A percentile compares a stretch with the other conserved stretches of the same genome.
These are phyloP conservation scores for Decapterus maruadsi DNA, from an alignment of 2,797 vertebrate species.

Conservation along the genomic window DNA sequence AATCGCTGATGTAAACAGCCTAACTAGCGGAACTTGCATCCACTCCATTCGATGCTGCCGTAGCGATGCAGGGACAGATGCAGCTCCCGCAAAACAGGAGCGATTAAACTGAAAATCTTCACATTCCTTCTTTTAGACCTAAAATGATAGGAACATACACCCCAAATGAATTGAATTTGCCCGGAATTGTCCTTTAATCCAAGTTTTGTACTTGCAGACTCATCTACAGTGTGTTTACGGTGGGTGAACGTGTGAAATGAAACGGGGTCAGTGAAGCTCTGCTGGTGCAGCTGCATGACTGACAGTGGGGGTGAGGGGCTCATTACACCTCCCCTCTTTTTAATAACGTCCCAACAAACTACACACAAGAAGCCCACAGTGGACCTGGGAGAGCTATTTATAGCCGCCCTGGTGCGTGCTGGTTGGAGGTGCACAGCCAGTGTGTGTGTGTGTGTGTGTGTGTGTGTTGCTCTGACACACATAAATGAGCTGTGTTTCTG, in stretches of 20 bases:
- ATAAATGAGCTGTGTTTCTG: conserved; percentile 80
- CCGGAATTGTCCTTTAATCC: too few species aligned
- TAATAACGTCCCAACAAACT: conserved; percentile 59
- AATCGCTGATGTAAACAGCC: too few species aligned
- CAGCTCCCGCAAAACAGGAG: too few species aligned
- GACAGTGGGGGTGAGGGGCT: not conserved
- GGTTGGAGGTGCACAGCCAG: conserved; percentile 51
- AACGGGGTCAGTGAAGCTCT: conserved; percentile 26
- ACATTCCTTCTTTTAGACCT: too few species aligned
- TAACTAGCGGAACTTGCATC: too few species aligned
- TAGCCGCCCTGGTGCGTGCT: conserved; percentile 55
- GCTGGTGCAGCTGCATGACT: conserved; percentile 10
- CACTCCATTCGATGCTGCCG: too few species aligned
- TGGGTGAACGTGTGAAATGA: not conserved
- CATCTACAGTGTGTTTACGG: not conserved
- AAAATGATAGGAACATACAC: too few species aligned
- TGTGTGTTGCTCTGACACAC: conserved; percentile 65
- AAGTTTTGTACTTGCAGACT: too few species aligned
- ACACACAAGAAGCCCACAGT: conserved; percentile 78
- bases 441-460: conserved; percentile 28
- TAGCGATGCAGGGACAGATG: too few species aligned
- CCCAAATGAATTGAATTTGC: too few species aligned
- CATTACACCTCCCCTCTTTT: conserved; percentile 53
- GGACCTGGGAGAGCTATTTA: conserved; percentile 71
- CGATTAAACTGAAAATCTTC: too few species aligned